A percentile compares a stretch with the other conserved stretches of the same genome.
These are phyloP conservation scores for Ophion slaviceki DNA, from an alignment of 2,888 invertebrate genomes.

Conservation along the genomic window DNA sequence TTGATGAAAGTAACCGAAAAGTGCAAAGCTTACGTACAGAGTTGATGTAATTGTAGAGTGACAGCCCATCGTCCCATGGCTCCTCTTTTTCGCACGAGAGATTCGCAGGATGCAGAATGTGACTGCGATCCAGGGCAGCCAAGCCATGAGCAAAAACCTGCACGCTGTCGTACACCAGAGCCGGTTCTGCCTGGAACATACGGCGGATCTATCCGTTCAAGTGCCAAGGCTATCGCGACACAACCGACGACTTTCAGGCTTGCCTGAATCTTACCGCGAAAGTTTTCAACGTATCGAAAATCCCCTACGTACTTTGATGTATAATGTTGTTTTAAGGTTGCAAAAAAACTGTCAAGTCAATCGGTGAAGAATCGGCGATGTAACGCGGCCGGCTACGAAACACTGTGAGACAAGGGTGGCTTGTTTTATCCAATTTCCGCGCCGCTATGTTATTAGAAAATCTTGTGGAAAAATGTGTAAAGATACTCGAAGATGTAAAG, in stretches of 20 bases:
- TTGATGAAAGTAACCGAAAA: no score
- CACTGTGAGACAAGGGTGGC: no score
- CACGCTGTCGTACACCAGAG: constrained; percentile 93
- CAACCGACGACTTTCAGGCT: background rate
- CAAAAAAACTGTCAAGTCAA: background rate
- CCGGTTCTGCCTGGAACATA: constrained; percentile 91
- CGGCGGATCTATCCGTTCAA: constrained; percentile 55
- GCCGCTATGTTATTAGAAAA: no score
- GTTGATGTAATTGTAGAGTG: constrained; percentile 90
- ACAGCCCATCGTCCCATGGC: constrained; percentile 92
- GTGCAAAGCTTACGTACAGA: constrained; percentile 85
- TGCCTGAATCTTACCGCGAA: background rate
- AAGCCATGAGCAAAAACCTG: constrained; percentile 92
- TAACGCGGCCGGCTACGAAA: no score
- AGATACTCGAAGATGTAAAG: no score
- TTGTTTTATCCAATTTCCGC: no score
- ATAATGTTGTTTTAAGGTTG: background rate
- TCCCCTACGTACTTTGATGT: no score
- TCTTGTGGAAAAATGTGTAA: no score
- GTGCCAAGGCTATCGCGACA: constrained; percentile 28
- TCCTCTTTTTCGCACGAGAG: constrained; percentile 92
- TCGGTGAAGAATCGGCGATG: no score
- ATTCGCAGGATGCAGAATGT: constrained; percentile 89
- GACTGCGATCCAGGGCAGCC: constrained; percentile 89
- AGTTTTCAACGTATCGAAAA: background rate